Percentiles rank a stretch among this genome's conserved stretches.
These are phyloP conservation scores for Lasioglossum marginatum DNA, from an alignment of 2,888 invertebrate genomes.

Conservation along the genomic window DNA sequence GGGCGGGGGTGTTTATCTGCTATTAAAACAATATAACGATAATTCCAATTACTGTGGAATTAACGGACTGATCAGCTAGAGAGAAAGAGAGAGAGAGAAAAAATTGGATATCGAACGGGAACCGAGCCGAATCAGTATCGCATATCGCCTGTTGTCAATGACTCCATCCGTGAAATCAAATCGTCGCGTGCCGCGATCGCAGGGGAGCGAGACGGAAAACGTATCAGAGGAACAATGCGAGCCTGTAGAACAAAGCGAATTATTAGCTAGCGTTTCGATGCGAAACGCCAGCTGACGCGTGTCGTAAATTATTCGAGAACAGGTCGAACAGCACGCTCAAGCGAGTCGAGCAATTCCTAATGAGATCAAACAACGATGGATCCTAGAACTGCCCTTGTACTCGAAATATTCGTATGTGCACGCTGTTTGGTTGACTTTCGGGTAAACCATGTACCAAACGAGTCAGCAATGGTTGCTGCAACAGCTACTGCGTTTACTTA, in stretches of 20 bases:
- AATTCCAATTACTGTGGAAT: constrained; percentile 6
- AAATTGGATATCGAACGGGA: not conserved
- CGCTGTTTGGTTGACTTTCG: not conserved
- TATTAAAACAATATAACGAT: constrained; percentile 5
- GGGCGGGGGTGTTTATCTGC: not conserved
- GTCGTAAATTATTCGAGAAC: constrained; percentile 15
- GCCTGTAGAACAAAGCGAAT: constrained; percentile 26
- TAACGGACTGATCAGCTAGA: not conserved
- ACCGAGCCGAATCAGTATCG: not conserved
- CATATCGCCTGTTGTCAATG: not conserved
- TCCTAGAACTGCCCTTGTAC: not conserved
- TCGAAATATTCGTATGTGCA: not conserved
- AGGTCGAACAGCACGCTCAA: not conserved
- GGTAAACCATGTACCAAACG: not conserved
- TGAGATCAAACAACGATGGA: constrained; percentile 26
- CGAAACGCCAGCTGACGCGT: constrained; percentile 6
- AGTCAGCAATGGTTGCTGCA: not conserved
- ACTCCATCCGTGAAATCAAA: not conserved
- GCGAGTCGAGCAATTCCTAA: constrained; percentile 26
- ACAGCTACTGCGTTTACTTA: not conserved
- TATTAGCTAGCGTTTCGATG: constrained; percentile 20
- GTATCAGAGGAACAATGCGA: not conserved
- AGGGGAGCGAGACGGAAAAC: not conserved
- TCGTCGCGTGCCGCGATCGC: not conserved
- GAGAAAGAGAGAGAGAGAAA: not conserved